Conservation (phyloP, 1,140 invertebrate genomes). For the Heliothis subflexa region DNA sequence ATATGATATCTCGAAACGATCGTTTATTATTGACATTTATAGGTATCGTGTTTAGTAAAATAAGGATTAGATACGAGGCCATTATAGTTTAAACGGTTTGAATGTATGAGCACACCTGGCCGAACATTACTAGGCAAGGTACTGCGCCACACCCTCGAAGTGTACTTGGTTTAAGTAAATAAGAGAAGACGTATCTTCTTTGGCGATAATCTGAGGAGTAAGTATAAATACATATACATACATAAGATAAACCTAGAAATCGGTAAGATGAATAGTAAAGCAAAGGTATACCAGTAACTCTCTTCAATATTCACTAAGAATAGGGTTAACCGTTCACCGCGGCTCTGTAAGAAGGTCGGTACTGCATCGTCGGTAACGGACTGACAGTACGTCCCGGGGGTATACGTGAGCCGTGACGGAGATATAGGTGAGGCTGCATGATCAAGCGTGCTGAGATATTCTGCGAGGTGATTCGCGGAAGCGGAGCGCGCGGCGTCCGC, state of each 20-base stretch:
- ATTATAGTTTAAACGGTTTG: slow-evolving; percentile 28
- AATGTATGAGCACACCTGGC: slow-evolving; percentile 34
- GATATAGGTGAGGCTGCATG: slow-evolving; percentile 33
- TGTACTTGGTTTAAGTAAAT: not conserved
- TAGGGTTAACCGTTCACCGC: not conserved
- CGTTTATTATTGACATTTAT: slow-evolving; percentile 40
- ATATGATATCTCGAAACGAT: slow-evolving; percentile 33
- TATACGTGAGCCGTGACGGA: slow-evolving; percentile 22
- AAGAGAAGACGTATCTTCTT: too few species aligned
- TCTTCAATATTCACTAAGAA: too few species aligned
- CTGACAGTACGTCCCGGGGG: slow-evolving; percentile 10
- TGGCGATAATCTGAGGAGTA: too few species aligned
- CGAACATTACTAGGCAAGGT: slow-evolving; percentile 11
- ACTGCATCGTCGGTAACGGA: slow-evolving; percentile 12
- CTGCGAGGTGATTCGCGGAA: slow-evolving; percentile 73
- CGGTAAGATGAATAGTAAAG: too few species aligned
- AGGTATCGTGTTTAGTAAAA: slow-evolving; percentile 40
- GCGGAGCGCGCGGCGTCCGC: slow-evolving; percentile 77
- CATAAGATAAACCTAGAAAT: too few species aligned
- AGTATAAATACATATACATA: too few species aligned
- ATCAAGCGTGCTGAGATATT: slow-evolving; percentile 51
- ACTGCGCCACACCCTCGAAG: slow-evolving; percentile 4
- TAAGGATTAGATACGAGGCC: slow-evolving; percentile 31
- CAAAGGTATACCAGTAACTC: too few species aligned
- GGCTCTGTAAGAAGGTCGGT: slow-evolving; percentile 14